Base-by-base conservation (phyloP, 2,797 vertebrate genomes). In the Babyrousa celebensis region DNA sequence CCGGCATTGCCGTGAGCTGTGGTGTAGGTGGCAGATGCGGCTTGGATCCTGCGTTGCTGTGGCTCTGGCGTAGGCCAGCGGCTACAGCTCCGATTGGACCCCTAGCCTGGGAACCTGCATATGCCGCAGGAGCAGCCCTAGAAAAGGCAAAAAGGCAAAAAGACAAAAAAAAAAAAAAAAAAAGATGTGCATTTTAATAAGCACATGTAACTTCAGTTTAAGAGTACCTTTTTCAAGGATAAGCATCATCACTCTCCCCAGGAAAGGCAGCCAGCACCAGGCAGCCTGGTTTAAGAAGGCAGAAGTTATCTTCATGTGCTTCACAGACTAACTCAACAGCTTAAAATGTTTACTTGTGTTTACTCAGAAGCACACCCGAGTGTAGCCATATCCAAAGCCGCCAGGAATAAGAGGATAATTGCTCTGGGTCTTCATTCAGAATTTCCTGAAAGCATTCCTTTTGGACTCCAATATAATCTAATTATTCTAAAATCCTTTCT, bases 391-490 rank as follows among this genome's bases (percentile, higher is more conserved):
- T 36, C 27, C 40, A 48, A 58, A 85, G 17, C 23, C 52, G 72
- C 60, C 62, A 43, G 25, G 12, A 72, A 72, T 60, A 29, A 86
- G 12, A 29, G 25, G 1, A 52, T 63, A 63, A 40, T 74, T 54
- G 16, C n/a, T 29, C 48, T 60, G 65, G 62, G 14, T 67, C n/a
- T 74, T 71, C 36, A 29, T 56, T 72, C 58, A 91, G 32, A 96
- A 62, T n/a, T 90, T 68, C 65, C n/a, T 58, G 12, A 74, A 82
- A 96, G 52, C 29, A 74, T 27, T 79, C 60, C 23, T 79, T 85
- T 36, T 29, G 62, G 52, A 56, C 27, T 89, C 43, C n/a, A 21
- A 29, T 18, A 67, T 62, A 89, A 78, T 11, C 71, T 36, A 70
- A 86, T 72, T 40, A 77, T 70, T 71, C 8, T 60, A 86, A 90